Evolutionary conservation across 2,113 vertebrate species (phyloP), one percentile per base, ranked within the genome.

Genomic region (Emydura subglobosa): DNA sequence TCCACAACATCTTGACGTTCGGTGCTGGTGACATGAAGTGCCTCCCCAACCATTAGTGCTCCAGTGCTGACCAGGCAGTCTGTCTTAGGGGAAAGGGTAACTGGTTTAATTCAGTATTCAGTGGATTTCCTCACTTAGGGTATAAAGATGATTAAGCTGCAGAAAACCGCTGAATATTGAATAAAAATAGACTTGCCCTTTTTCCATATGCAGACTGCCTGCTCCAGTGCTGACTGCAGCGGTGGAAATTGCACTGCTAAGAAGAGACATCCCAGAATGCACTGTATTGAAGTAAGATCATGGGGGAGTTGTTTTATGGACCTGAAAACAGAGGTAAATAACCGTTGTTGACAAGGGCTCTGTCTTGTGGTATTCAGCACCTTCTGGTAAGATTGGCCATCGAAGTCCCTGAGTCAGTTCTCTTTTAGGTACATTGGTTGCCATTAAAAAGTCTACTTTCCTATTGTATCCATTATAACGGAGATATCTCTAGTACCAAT

Each of bases 321-420:
- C 87, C 31, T 83, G 79, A 90, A 90, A 81, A 86, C 34, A 39
- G 83, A 93, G 83, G 83, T 89, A 93, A 90, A 90, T 90, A 61
- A 82, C 44, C 11, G 55, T n/a, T 89, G 39, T 31, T 65, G 49
- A 79, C 82, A 90, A 31, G 50, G 31, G 29, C 16, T 42, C 3
- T 55, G 39, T 87, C 3, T 90, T 87, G 55, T 0, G 91, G 21
- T 13, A n/a, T 50, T 59, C 34, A 82, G 0, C 3, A 0, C 50
- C 50, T 16, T 82, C 5, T 87, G 34, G 7, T 51, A 74, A 39
- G 14, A 39, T 51, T 90, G 47, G 6, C 22, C 57, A 94, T 5
- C 72, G 54, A 79, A 81, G 24, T 79, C 19, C 49, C n/a, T 49
- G 14, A 74, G 47, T 53, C 87, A 57, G 54, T 76, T 50, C 39